Base-by-base conservation (phyloP, 2,797 vertebrate genomes). In the Heterohyrax brucei region DNA sequence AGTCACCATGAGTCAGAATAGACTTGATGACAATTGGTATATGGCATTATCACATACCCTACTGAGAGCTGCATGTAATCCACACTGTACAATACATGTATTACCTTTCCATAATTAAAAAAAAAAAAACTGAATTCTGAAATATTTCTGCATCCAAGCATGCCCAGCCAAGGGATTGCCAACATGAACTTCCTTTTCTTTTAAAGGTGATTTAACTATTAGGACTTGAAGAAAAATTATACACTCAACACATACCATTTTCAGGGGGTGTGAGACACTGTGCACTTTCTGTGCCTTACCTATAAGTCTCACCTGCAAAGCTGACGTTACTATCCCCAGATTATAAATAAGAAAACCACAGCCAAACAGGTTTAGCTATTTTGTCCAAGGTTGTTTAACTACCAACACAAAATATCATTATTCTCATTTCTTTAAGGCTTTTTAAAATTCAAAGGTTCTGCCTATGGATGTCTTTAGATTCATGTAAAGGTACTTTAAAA, bases 391-490 rank as follows among this genome's bases (percentile, higher is more conserved):
- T 85, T 46, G 33, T 48, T 14, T 48, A 78, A 2, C 12, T 72
- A 75, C 16, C 79, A 94, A 94, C 21, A 95, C 75, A 93, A 82
- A 44, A 44, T 50, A 91, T 39, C 87, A 89, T 16, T 89, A 61
- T 85, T 84, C 50, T 94, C 66, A 90, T 88, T 30, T 81, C 66
- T 39, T 39, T 85, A 92, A 89, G 50, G 16, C 9, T 84, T 86
- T 92, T 94, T n/a, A 70, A 94, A 94, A 24, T 82, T 92, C 77
- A 79, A 95, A 62, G 26, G 85, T 85, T 95, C 73, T 90, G 1
- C 39, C 22, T 87, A 85, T 4, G 66, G 33, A 77, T 93, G 16
- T 87, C 90, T 94, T 94, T 68, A 94, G 75, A 85, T n/a, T 85
- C 82, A 87, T 59, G 30, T 21, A 81, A 6, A 91, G 24, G 5